Percentiles rank a stretch among this genome's conserved stretches.
phyloP scores from a whole-genome alignment of 2,113 vertebrate genomes.

The Indri indri region DNA sequence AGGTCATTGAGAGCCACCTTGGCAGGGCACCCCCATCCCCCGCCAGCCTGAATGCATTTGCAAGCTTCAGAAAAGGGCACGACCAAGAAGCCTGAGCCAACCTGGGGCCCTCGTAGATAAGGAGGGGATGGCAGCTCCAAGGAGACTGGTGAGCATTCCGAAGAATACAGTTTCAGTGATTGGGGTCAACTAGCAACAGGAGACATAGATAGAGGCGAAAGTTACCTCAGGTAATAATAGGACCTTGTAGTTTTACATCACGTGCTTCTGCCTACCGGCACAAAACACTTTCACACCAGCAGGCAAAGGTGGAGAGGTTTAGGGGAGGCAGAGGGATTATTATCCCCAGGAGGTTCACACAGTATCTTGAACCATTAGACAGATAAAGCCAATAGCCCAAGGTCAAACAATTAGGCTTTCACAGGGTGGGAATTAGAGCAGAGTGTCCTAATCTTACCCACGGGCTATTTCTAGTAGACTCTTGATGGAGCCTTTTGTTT shows the following conservation, averaged over 20 bases:
- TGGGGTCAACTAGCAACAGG: slow-evolving; percentile 66
- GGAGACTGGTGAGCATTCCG: slow-evolving; percentile 54
- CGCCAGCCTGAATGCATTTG: neutral
- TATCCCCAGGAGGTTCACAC: slow-evolving; percentile 49
- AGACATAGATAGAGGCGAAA: slow-evolving; percentile 62
- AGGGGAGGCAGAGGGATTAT: slow-evolving; percentile 53
- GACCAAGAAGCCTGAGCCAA: slow-evolving; percentile 4
- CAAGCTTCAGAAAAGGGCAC: neutral
- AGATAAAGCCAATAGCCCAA: slow-evolving; percentile 70
- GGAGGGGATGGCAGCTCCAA: neutral
- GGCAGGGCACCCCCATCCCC: neutral
- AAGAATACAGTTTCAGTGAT: slow-evolving; percentile 71
- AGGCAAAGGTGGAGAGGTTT: slow-evolving; percentile 65
- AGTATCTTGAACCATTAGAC: slow-evolving; percentile 26
- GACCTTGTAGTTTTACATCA: slow-evolving; percentile 62
- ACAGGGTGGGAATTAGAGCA: slow-evolving; percentile 75
- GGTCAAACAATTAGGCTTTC: slow-evolving; percentile 77
- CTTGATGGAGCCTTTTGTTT: slow-evolving; percentile 68
- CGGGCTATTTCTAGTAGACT: slow-evolving; percentile 60
- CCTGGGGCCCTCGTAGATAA: slow-evolving; percentile 40
- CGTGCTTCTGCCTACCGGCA: slow-evolving; percentile 40
- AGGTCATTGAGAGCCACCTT: neutral
- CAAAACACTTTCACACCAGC: slow-evolving; percentile 66
- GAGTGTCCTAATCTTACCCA: slow-evolving; percentile 69
- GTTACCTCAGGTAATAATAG: slow-evolving; percentile 53